A percentile compares a stretch with the other conserved stretches of the same genome.
Evolutionary conservation across 2,797 vertebrate species (phyloP).

Genomic region (Pseudopleuronectes americanus): DNA sequence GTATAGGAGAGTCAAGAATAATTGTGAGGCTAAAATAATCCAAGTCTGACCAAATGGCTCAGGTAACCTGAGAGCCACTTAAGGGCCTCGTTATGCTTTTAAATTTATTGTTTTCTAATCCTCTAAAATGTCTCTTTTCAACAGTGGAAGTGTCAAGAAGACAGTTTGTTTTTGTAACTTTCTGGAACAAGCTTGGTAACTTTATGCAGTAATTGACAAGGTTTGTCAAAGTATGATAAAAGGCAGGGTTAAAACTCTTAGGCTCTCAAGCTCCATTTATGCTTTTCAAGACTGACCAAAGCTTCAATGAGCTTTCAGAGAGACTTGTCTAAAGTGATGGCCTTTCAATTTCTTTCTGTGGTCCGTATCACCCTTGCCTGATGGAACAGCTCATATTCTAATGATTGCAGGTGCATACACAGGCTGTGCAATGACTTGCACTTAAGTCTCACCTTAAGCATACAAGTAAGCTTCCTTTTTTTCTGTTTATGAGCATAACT

Average conservation of each 20-base stretch:
- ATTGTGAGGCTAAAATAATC: too few species aligned
- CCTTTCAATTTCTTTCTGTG: neutral
- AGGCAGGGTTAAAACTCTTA: neutral
- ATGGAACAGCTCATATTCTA: neutral
- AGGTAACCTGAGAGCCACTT: too few species aligned
- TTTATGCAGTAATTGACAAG: neutral
- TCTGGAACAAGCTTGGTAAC: too few species aligned
- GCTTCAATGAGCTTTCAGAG: neutral
- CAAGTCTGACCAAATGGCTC: too few species aligned
- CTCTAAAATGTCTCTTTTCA: too few species aligned
- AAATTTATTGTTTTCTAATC: too few species aligned
- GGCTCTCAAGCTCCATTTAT: neutral
- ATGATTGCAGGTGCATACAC: conserved; percentile 2
- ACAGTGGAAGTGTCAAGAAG: too few species aligned
- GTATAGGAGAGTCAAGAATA: too few species aligned
- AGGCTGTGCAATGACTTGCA: neutral
- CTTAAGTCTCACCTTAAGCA: neutral
- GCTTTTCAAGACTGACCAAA: neutral
- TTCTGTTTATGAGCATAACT: neutral
- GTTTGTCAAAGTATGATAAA: neutral
- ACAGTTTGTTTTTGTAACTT: too few species aligned
- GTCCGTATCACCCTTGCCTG: neutral
- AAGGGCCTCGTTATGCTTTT: too few species aligned
- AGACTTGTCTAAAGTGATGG: neutral
- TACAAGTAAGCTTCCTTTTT: neutral